phyloP scores from a whole-genome alignment of 1,140 invertebrate genomes.

The Hycleus phaleratus region DNA sequence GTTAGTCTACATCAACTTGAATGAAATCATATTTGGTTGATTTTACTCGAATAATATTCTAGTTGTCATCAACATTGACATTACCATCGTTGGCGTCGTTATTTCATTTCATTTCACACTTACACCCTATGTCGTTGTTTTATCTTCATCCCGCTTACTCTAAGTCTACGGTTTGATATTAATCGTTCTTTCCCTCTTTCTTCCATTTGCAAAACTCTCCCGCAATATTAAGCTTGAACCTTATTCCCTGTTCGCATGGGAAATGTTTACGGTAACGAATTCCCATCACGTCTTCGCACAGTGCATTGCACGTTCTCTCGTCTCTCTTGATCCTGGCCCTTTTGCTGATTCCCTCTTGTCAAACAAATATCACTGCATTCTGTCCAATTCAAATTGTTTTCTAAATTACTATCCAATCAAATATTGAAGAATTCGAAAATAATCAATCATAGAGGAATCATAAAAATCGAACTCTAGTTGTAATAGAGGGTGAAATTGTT shows the following conservation, averaged over 20 bases:
- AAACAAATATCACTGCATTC: slow-evolving; percentile 12
- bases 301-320: not conserved
- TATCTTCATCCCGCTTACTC: slow-evolving; percentile 13
- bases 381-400: too few species aligned
- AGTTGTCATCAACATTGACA: too few species aligned
- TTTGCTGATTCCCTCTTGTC: slow-evolving; percentile 10
- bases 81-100: not conserved
- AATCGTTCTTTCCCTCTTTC: slow-evolving; percentile 21
- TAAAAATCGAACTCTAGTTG: too few species aligned
- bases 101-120: slow-evolving; percentile 14
- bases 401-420: too few species aligned
- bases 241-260: slow-evolving; percentile 19
- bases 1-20: too few species aligned
- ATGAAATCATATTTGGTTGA: too few species aligned
- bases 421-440: too few species aligned
- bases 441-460: too few species aligned
- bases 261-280: slow-evolving; percentile 21
- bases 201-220: slow-evolving; percentile 21
- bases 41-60: too few species aligned
- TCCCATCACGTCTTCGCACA: slow-evolving; percentile 15
- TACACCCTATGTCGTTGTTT: too few species aligned
- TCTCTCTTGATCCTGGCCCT: slow-evolving; percentile 1
- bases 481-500: too few species aligned
- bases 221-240: slow-evolving; percentile 19
- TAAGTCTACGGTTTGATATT: slow-evolving; percentile 18